phyloP scores from a whole-genome alignment of 2,888 invertebrate genomes.

The Caenorhabditis sp. region DNA sequence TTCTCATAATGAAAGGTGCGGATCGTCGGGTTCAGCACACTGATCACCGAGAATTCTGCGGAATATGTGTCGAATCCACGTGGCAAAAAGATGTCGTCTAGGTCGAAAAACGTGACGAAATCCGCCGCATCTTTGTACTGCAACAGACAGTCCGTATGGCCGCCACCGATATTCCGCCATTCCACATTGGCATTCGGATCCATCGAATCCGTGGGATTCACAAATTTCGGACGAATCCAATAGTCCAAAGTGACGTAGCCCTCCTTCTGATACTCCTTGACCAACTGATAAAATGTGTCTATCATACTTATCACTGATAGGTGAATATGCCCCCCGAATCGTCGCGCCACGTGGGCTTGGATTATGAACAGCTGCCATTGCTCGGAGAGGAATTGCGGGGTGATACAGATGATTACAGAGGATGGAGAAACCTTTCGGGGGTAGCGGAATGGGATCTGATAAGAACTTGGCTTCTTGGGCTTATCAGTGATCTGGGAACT shows the following conservation, averaged over 20 bases:
- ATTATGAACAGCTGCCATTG: constrained; percentile 61
- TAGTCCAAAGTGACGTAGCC: constrained; percentile 60
- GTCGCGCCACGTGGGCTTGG: constrained; percentile 32
- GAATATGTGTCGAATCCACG: constrained; percentile 57
- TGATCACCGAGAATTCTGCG: constrained; percentile 39
- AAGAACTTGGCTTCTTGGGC: too few species aligned
- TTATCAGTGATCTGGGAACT: neutral
- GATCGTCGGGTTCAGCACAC: constrained; percentile 19
- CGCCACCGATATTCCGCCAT: constrained; percentile 64
- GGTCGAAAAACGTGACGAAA: constrained; percentile 63
- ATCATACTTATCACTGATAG: constrained; percentile 62
- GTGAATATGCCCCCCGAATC: constrained; percentile 62
- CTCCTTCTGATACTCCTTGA: constrained; percentile 59
- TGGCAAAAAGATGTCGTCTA: constrained; percentile 66
- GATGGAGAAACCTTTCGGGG: neutral
- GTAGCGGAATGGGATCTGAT: constrained; percentile 47
- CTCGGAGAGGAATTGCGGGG: constrained; percentile 64
- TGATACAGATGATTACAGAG: constrained; percentile 61
- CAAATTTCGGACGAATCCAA: constrained; percentile 52
- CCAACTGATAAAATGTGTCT: constrained; percentile 53
- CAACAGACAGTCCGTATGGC: constrained; percentile 65
- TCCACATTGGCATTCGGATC: constrained; percentile 65
- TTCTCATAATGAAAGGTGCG: constrained; percentile 34
- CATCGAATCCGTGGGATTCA: constrained; percentile 21
- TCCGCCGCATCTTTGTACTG: constrained; percentile 64